Base-by-base conservation (phyloP, 2,113 vertebrate species). In the Macaca fascicularis region DNA sequence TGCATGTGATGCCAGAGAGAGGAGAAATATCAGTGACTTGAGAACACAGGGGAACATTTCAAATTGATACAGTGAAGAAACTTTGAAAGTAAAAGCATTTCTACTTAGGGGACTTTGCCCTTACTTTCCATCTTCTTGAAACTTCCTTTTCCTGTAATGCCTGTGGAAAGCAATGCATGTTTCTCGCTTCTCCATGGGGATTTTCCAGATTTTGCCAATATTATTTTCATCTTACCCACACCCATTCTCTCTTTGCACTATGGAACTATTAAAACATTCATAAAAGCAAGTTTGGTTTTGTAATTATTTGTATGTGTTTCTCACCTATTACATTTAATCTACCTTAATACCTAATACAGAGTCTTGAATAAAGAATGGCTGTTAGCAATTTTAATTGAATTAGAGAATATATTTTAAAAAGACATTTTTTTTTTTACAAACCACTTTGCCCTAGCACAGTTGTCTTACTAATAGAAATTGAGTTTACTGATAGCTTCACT, bases 221-320 rank as follows among this genome's bases (percentile, higher is more conserved):
- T 45, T 76, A 94, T 85, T 94, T 93, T 84, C 9, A 45, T 89
- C 5, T 94, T 8, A 80, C 74, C 14, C 8, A 76, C 4, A 48
- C 20, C 25, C n/a, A 10, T 75, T 75, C 14, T 88, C 45, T 67
- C 14, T 35, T 64, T 64, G 17, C 20, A 52, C 10, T 78, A 6
- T n/a, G 90, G 70, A 94, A 90, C 7, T 57, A 23, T 80, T 69
- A 50, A 92, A 69, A 52, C 30, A 25, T 74, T 86, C n/a, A 67
- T 80, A 38, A 70, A 92, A 94, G 32, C 32, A 83, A 57, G 9
- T 16, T 32, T 84, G n/a, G n/a, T 61, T 90, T 88, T 79, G 12
- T 38, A 82, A 40, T 67, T 89, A 88, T 45, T 72, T 59, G 22
- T 55, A 45, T 95, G 93, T 95, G 88, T 67, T 69, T 90, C 38